These are phyloP conservation scores for Xenopus tropicalis DNA, from an alignment of 2,113 vertebrate species.

Conservation along the genomic window DNA sequence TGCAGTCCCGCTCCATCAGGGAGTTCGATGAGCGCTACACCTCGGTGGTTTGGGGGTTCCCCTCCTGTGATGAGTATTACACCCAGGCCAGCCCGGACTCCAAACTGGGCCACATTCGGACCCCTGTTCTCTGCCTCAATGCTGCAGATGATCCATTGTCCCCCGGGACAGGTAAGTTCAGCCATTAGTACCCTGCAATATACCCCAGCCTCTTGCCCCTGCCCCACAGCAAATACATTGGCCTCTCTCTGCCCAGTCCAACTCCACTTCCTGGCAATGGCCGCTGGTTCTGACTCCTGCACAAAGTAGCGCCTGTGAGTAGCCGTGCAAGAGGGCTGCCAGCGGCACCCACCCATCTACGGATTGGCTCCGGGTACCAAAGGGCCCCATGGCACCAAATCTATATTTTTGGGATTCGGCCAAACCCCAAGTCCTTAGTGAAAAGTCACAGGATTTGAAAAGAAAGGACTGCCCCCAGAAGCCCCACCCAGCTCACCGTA, in stretches of 20 bases:
- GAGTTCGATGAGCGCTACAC: slow-evolving; percentile 78
- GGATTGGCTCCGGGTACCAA: no score
- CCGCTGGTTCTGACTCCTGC: not conserved
- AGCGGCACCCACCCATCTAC: no score
- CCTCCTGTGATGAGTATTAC: slow-evolving; percentile 70
- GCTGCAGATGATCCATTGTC: slow-evolving; percentile 80
- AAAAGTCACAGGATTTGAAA: no score
- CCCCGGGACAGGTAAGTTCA: slow-evolving; percentile 61
- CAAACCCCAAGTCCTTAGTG: no score
- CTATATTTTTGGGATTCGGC: no score
- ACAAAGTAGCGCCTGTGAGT: not conserved
- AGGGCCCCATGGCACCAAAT: no score
- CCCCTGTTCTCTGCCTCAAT: slow-evolving; percentile 77
- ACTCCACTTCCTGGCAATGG: not conserved
- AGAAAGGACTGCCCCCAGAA: no score
- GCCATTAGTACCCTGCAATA: not conserved
- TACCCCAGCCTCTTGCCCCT: no score
- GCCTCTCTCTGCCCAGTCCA: not conserved
- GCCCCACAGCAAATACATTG: not conserved
- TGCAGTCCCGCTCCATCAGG: slow-evolving; percentile 67
- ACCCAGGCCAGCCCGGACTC: slow-evolving; percentile 65
- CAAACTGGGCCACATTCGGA: slow-evolving; percentile 61
- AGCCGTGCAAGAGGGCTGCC: no score
- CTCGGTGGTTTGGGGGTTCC: slow-evolving; percentile 69
- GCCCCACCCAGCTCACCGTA: no score